phyloP scores from a whole-genome alignment of 2,797 vertebrate species.

The Gallinago solitaria region DNA sequence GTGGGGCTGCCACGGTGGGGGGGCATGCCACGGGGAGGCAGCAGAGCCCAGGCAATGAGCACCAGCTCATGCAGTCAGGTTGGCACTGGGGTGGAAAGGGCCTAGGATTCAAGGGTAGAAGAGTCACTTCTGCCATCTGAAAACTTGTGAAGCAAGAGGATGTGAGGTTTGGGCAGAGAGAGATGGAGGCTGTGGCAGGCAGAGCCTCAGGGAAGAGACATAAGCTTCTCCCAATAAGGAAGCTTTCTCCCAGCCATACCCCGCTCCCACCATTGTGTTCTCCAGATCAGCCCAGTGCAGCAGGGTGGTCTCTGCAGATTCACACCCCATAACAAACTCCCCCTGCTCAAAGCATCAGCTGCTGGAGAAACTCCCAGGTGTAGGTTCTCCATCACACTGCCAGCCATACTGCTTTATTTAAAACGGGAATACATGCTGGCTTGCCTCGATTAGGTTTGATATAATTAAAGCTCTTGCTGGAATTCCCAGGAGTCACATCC shows the following conservation, averaged over 20 bases:
- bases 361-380: not conserved
- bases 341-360: not conserved
- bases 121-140: not conserved
- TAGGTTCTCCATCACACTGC: not conserved
- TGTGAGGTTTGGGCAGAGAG: not conserved
- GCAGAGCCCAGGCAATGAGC: not conserved
- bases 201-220: not conserved
- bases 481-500: not conserved
- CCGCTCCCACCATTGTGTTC: not conserved
- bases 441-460: not conserved
- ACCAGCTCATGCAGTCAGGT: not conserved
- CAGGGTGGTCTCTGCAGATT: not conserved
- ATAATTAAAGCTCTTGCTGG: slow-evolving; percentile 14
- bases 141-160: not conserved
- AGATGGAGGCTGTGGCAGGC: not conserved
- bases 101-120: not conserved
- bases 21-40: slow-evolving; percentile 1
- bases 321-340: not conserved
- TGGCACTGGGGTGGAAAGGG: not conserved
- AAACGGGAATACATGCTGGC: not conserved
- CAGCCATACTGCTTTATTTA: not conserved
- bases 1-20: not conserved
- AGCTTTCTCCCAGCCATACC: not conserved
- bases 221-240: not conserved
- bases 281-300: too few species aligned